A percentile compares a stretch with the other conserved stretches of the same genome.
These are phyloP conservation scores for Antheraea mylitta DNA, from an alignment of 1,140 invertebrate species.

Conservation along the genomic window DNA sequence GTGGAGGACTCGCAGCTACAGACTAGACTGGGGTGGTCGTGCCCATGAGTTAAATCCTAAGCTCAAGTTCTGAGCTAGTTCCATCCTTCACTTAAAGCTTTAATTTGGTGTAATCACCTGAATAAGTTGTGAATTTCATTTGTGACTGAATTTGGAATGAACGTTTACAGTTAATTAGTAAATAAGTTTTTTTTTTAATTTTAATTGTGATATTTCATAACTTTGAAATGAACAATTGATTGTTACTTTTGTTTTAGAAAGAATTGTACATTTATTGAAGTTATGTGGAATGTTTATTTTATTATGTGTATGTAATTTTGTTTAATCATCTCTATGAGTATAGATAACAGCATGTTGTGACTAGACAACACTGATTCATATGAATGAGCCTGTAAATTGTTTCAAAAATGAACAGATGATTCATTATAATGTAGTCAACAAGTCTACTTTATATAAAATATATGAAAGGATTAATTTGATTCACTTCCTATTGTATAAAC, in stretches of 20 bases:
- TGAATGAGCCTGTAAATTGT: background rate
- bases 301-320: conserved; percentile 6
- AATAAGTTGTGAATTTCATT: conserved; percentile 39
- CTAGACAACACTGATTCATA: background rate
- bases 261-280: conserved; percentile 59
- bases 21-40: conserved; percentile 95
- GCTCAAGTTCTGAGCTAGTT: conserved; percentile 78
- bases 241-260: conserved; percentile 70
- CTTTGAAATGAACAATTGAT: conserved; percentile 38
- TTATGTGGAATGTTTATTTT: conserved; percentile 20
- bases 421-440: background rate
- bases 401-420: background rate
- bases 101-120: conserved; percentile 59
- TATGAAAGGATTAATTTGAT: background rate
- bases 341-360: background rate
- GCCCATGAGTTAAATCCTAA: conserved; percentile 90
- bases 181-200: conserved; percentile 26
- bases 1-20: conserved; percentile 94
- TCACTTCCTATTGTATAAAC: too few species aligned
- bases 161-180: conserved; percentile 38
- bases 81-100: conserved; percentile 58
- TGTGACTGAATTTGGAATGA: conserved; percentile 41
- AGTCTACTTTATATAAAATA: background rate
- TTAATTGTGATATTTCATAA: conserved; percentile 10
- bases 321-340: background rate